phyloP scores from a whole-genome alignment of 2,888 invertebrate species.

The Plebejus argus region DNA sequence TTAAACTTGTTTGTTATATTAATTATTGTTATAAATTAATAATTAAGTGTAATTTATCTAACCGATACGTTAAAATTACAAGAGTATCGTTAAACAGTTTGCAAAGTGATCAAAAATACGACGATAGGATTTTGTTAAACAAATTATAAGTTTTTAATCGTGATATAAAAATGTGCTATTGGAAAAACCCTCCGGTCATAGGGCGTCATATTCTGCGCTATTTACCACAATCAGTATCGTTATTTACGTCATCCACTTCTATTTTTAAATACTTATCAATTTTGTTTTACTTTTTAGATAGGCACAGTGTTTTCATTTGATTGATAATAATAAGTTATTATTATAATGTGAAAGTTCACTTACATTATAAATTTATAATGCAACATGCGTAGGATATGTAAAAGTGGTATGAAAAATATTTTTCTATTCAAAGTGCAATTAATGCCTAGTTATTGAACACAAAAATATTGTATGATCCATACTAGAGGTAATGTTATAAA shows the following conservation, averaged over 20 bases:
- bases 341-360: background rate
- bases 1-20: too few species aligned
- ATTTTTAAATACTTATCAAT: slow-evolving; percentile 5
- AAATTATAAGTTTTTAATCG: background rate
- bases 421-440: too few species aligned
- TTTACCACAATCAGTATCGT: background rate
- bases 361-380: background rate
- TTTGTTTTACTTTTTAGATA: slow-evolving; percentile 36
- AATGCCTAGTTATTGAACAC: too few species aligned
- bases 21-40: too few species aligned
- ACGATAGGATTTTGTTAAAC: background rate
- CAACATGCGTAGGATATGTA: background rate
- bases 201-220: background rate
- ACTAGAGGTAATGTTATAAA: too few species aligned
- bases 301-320: slow-evolving; percentile 31
- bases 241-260: background rate
- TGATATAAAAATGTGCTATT: background rate
- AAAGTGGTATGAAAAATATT: background rate
- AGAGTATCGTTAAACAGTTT: background rate
- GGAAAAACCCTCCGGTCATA: background rate
- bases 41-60: background rate
- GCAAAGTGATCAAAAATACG: background rate
- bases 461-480: too few species aligned
- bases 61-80: background rate
- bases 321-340: background rate